phyloP scores from a whole-genome alignment of 2,888 invertebrate genomes.

The Stratiomys singularior region DNA sequence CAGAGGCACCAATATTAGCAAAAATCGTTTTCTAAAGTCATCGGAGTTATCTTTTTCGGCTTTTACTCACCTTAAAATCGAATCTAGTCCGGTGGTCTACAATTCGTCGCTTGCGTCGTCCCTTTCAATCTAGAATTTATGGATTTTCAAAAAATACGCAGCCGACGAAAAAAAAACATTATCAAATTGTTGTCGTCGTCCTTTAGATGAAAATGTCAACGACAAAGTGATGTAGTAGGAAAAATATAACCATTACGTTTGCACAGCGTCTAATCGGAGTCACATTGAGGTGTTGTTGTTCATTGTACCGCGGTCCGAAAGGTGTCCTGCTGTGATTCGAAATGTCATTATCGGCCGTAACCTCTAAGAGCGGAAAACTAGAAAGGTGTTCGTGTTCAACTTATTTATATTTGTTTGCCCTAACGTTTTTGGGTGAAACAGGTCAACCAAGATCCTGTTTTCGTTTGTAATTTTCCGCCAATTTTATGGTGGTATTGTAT shows the following conservation, averaged over 20 bases:
- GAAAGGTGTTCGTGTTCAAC: conserved; percentile 37
- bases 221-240: conserved; percentile 34
- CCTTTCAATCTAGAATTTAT: conserved; percentile 36
- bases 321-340: conserved; percentile 41
- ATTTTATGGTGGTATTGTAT: conserved; percentile 41
- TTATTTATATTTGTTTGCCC: conserved; percentile 52
- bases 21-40: background rate
- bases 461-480: conserved; percentile 52
- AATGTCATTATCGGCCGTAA: conserved; percentile 43
- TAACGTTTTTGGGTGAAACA: conserved; percentile 43
- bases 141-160: background rate
- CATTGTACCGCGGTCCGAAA: conserved; percentile 19
- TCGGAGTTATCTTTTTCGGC: conserved; percentile 29
- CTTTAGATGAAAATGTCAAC: conserved; percentile 42
- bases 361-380: conserved; percentile 24
- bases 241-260: background rate
- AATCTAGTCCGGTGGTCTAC: conserved; percentile 49
- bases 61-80: conserved; percentile 33
- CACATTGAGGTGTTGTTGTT: conserved; percentile 37
- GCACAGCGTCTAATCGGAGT: conserved; percentile 29
- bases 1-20: background rate
- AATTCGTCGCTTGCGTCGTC: conserved; percentile 37
- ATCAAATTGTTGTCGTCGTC: conserved; percentile 24
- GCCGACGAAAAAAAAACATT: conserved; percentile 3
- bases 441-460: conserved; percentile 39